phyloP scores from a whole-genome alignment of 1,140 invertebrate genomes.

The Dendrolimus punctatus region DNA sequence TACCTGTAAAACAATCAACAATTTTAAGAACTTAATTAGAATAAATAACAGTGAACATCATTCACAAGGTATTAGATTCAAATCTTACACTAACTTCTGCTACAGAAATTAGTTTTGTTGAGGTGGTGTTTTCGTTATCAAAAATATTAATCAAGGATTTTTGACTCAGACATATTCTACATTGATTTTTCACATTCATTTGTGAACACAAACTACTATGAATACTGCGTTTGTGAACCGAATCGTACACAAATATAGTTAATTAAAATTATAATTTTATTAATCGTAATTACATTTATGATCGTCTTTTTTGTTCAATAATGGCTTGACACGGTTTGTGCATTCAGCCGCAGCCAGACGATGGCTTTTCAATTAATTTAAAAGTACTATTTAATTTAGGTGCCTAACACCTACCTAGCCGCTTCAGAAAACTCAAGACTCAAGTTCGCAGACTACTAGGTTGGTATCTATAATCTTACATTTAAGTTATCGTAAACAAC shows the following conservation, averaged over 20 bases:
- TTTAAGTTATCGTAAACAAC: too few relatives aligned
- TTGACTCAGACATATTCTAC: slow-evolving; percentile 27
- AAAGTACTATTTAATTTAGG: too few relatives aligned
- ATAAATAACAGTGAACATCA: slow-evolving; percentile 1
- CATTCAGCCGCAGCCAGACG: too few relatives aligned
- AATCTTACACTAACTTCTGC: slow-evolving; percentile 41
- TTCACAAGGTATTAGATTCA: background rate
- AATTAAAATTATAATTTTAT: slow-evolving; percentile 22
- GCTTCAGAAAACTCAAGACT: too few relatives aligned
- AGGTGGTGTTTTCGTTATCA: slow-evolving; percentile 18
- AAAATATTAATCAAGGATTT: slow-evolving; percentile 27
- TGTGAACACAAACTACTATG: slow-evolving; percentile 15
- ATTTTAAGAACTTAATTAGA: slow-evolving; percentile 1
- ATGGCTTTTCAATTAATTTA: too few relatives aligned
- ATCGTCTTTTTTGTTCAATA: too few relatives aligned
- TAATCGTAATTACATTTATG: too few relatives aligned
- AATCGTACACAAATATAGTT: slow-evolving; percentile 19
- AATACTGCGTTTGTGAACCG: too few relatives aligned
- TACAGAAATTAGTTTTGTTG: slow-evolving; percentile 38
- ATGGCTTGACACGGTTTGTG: too few relatives aligned
- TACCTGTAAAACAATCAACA: slow-evolving; percentile 40
- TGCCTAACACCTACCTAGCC: too few relatives aligned
- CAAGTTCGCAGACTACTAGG: too few relatives aligned
- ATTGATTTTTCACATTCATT: slow-evolving; percentile 20
- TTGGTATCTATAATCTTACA: too few relatives aligned